A percentile compares a stretch with the other conserved stretches of the same genome.
phyloP scores from a whole-genome alignment of 2,888 invertebrate genomes.

The Cremastinae sp. region DNA sequence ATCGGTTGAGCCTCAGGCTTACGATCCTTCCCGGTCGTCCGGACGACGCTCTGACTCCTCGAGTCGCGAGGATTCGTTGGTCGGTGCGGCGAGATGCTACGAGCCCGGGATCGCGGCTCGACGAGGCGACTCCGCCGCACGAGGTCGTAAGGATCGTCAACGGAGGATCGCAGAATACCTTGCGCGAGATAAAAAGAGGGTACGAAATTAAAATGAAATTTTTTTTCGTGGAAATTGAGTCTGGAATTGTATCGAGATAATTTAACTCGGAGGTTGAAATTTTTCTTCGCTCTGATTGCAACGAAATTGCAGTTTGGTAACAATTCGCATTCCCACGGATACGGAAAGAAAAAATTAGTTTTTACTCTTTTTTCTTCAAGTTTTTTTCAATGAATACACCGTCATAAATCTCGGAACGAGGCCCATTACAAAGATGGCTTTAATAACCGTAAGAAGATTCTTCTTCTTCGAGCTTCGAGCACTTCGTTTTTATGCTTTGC shows the following conservation, averaged over 20 bases:
- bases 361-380: not conserved
- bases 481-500: constrained; percentile 17
- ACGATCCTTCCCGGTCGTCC: constrained; percentile 61
- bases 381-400: constrained; percentile 8
- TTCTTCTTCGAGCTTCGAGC: not conserved
- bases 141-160: constrained; percentile 88
- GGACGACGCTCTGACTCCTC: constrained; percentile 80
- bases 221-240: not conserved
- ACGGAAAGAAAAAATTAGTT: not conserved
- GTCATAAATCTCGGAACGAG: constrained; percentile 18
- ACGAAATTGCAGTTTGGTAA: too few species aligned
- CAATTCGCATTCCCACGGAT: constrained; percentile 24
- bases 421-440: constrained; percentile 19
- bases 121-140: constrained; percentile 89
- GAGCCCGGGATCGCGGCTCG: constrained; percentile 82
- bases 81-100: constrained; percentile 78
- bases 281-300: not conserved
- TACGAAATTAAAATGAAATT: constrained; percentile 20
- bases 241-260: not conserved
- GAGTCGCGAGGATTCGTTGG: constrained; percentile 71
- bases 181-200: constrained; percentile 1
- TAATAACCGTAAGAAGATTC: constrained; percentile 19
- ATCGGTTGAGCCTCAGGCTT: constrained; percentile 54
- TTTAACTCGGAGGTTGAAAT: too few species aligned
- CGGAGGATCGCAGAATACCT: constrained; percentile 75